Percentiles rank a stretch among this genome's conserved stretches.
Evolutionary conservation across 2,888 invertebrate species (phyloP).

Genomic region (Calliopum simillimum): DNA sequence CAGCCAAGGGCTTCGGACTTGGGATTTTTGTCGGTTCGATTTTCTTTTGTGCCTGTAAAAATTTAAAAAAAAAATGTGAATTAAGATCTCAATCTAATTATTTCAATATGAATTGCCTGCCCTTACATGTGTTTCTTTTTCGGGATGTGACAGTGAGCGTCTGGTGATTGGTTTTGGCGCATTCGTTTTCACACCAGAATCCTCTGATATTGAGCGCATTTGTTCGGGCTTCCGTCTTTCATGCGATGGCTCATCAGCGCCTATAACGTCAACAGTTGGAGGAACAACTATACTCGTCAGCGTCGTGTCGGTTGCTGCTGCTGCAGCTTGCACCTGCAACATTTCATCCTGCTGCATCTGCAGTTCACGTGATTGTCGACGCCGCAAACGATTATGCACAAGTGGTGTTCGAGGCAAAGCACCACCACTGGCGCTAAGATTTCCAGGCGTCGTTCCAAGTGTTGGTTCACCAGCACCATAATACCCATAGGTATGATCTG

Average conservation of each 20-base stretch:
- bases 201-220: constrained; percentile 66
- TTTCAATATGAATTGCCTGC: not conserved
- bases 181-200: constrained; percentile 59
- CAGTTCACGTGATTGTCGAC: constrained; percentile 58
- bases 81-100: not conserved
- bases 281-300: not conserved
- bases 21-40: constrained; percentile 62
- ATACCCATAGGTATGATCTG: constrained; percentile 47
- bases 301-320: constrained; percentile 26
- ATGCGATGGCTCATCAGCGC: not conserved
- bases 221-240: constrained; percentile 63
- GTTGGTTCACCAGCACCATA: constrained; percentile 43
- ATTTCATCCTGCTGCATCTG: constrained; percentile 58
- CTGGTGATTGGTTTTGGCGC: constrained; percentile 63
- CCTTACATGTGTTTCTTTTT: constrained; percentile 63
- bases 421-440: constrained; percentile 44
- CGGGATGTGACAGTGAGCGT: constrained; percentile 66
- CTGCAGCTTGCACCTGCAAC: constrained; percentile 40
- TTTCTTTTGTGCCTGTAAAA: constrained; percentile 57
- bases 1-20: constrained; percentile 63
- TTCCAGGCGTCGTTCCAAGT: constrained; percentile 33
- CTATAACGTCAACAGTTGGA: constrained; percentile 30
- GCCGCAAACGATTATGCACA: constrained; percentile 60
- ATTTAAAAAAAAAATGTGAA: constrained; percentile 8
- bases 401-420: constrained; percentile 59